Conservation (phyloP, 2,797 vertebrate species). For the Enteromius thamalakanensis region DNA sequence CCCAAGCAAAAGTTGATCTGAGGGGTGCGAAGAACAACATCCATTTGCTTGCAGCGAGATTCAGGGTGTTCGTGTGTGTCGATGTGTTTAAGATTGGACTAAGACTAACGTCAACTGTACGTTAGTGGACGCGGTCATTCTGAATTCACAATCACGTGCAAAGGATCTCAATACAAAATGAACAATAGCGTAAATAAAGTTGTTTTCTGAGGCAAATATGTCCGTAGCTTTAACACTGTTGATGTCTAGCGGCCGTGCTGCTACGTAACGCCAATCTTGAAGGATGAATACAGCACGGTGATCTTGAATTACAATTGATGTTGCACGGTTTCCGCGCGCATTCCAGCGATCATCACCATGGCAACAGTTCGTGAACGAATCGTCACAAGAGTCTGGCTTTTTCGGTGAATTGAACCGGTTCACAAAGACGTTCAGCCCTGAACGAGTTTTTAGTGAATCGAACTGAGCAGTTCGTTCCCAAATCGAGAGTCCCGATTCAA, state of each 20-base stretch:
- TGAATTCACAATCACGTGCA: conserved; percentile 9
- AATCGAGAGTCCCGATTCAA: neutral
- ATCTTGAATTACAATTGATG: conserved; percentile 13
- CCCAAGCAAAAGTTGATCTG: conserved; percentile 6
- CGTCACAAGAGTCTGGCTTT: neutral
- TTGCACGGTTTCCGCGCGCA: conserved; percentile 19
- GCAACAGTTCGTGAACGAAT: neutral
- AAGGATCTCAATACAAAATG: neutral
- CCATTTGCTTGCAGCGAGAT: neutral
- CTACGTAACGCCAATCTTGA: neutral
- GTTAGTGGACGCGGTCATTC: neutral
- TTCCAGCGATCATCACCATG: conserved; percentile 24
- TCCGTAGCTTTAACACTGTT: neutral
- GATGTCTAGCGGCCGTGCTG: conserved; percentile 2
- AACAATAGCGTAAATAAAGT: neutral
- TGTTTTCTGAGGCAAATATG: neutral
- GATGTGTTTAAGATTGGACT: neutral
- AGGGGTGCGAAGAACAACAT: neutral
- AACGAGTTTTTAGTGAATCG: neutral
- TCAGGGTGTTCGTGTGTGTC: neutral
- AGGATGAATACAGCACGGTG: conserved; percentile 6
- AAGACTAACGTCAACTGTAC: neutral
- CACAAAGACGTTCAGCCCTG: neutral
- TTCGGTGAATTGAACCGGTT: neutral
- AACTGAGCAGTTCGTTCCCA: neutral